Conservation (phyloP, 2,888 invertebrate species). For the Cryptus viduatorius region DNA sequence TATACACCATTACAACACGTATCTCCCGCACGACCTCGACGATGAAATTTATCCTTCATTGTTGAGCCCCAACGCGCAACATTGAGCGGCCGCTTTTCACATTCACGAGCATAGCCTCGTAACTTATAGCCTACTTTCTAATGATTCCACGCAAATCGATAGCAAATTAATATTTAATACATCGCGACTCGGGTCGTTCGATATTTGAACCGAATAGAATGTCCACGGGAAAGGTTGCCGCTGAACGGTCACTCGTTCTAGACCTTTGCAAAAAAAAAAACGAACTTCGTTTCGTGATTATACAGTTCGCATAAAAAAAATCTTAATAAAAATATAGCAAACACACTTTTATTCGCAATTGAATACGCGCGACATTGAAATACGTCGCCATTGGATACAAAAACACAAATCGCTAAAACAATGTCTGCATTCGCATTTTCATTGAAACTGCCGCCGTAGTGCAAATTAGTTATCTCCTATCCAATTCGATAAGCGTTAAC, state of each 20-base stretch:
- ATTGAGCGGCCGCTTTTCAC: slow-evolving; percentile 35
- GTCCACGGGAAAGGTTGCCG: slow-evolving; percentile 20
- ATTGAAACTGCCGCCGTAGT: not conserved
- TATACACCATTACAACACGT: slow-evolving; percentile 19
- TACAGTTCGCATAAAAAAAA: not conserved
- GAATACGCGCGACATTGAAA: not conserved
- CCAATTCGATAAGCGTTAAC: not conserved
- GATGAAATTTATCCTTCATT: slow-evolving; percentile 62
- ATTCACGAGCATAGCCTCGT: slow-evolving; percentile 57
- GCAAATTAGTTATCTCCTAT: not conserved
- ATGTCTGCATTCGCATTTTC: not conserved
- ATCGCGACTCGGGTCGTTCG: slow-evolving; percentile 71
- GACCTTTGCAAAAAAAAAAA: slow-evolving; percentile 34
- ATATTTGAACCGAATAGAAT: slow-evolving; percentile 55
- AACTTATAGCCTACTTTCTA: slow-evolving; percentile 70
- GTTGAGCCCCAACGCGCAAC: slow-evolving; percentile 9
- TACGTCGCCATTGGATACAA: not conserved
- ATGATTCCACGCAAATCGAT: slow-evolving; percentile 76
- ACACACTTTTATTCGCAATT: not conserved
- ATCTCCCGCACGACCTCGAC: slow-evolving; percentile 36
- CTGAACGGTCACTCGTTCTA: slow-evolving; percentile 48
- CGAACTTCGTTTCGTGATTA: not conserved
- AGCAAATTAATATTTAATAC: slow-evolving; percentile 75
- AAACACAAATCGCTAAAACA: not conserved
- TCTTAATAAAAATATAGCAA: not conserved